A percentile compares a stretch with the other conserved stretches of the same genome.
These are phyloP conservation scores for Linepithema humile DNA, from an alignment of 1,140 invertebrate species.

Conservation along the genomic window DNA sequence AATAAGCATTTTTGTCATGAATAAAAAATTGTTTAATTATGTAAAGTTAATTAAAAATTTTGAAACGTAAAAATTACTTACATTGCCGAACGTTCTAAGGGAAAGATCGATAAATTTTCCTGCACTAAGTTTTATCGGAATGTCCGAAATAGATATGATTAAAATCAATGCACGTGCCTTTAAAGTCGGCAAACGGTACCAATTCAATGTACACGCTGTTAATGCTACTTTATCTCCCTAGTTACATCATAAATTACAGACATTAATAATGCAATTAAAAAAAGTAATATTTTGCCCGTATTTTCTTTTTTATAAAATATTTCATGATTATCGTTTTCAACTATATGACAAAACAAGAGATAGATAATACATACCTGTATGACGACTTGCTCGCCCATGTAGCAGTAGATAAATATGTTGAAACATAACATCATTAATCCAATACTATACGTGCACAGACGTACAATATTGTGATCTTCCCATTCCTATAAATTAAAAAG, in stretches of 20 bases:
- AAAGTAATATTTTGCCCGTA: neutral
- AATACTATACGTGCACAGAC: constrained; percentile 16
- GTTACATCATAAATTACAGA: neutral
- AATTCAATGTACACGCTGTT: constrained; percentile 60
- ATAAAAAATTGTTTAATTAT: no score
- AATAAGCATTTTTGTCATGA: no score
- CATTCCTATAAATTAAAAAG: constrained; percentile 59
- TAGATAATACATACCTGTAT: neutral
- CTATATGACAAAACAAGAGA: no score
- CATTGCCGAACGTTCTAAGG: constrained; percentile 64
- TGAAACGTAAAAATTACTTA: constrained; percentile 4
- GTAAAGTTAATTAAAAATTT: neutral
- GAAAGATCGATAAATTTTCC: constrained; percentile 65
- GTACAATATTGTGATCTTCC: constrained; percentile 44
- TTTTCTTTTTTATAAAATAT: neutral
- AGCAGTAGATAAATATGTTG: constrained; percentile 18
- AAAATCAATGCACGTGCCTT: constrained; percentile 63
- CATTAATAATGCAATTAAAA: neutral
- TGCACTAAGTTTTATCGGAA: constrained; percentile 56
- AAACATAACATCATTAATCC: neutral
- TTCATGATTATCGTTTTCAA: neutral
- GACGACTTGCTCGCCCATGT: constrained; percentile 22
- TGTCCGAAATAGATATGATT: constrained; percentile 64
- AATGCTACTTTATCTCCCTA: constrained; percentile 59
- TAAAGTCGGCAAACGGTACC: constrained; percentile 59